These are phyloP conservation scores for Drosophila meridionalis DNA, from an alignment of 2,888 invertebrate genomes.

Conservation along the genomic window DNA sequence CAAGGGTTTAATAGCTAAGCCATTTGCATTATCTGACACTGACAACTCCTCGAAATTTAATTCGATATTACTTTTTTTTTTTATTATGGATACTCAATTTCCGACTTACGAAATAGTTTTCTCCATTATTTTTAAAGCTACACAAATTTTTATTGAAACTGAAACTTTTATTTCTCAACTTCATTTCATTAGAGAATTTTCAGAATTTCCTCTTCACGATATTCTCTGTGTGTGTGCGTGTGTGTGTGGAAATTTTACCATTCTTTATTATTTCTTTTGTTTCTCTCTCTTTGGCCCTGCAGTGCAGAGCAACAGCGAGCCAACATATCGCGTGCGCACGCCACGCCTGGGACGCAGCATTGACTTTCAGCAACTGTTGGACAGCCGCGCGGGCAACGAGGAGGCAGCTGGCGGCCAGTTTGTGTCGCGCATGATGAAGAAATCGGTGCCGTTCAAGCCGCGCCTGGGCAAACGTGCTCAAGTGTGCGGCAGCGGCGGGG, in stretches of 20 bases:
- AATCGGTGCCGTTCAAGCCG: conserved; percentile 85
- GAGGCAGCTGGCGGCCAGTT: conserved; percentile 83
- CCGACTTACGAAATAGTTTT: not conserved
- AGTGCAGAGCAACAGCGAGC: conserved; percentile 82
- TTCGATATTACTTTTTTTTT: not conserved
- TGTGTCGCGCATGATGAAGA: conserved; percentile 85
- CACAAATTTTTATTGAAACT: not conserved
- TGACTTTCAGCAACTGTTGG: conserved; percentile 79
- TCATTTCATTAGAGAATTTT: not conserved
- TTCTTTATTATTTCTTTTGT: conserved; percentile 21
- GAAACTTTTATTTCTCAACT: not conserved
- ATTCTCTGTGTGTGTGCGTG: not conserved
- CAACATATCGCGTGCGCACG: conserved; percentile 81
- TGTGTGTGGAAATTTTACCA: not conserved
- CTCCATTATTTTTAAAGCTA: not conserved
- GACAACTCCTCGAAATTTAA: not conserved
- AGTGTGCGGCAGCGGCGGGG: conserved; percentile 68
- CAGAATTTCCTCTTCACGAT: not conserved
- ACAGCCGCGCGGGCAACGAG: conserved; percentile 38
- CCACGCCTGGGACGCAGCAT: conserved; percentile 86
- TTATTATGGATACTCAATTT: not conserved
- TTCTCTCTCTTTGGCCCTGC: conserved; percentile 9
- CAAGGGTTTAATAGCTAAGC: conserved; percentile 2
- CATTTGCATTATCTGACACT: not conserved
- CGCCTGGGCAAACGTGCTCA: conserved; percentile 85